Evolutionary conservation across 2,113 vertebrate genomes (phyloP).

Genomic region (Odocoileus hemionus): DNA sequence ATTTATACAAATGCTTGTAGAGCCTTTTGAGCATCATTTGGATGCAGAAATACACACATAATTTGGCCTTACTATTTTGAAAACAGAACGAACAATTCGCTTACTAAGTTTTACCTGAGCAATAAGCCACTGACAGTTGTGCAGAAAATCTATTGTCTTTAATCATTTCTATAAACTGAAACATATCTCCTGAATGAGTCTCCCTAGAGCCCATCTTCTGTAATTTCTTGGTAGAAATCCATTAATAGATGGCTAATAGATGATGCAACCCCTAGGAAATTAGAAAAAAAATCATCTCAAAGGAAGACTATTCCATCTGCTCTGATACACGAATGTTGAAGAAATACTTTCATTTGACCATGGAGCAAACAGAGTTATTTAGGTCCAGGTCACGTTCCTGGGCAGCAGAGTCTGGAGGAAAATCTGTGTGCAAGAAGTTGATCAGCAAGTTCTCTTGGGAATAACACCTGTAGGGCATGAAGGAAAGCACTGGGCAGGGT

Average conservation of each 20-base stretch:
- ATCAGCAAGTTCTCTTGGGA: not conserved
- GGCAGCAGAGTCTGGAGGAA: not conserved
- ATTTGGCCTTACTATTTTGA: not conserved
- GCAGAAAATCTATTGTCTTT: not conserved
- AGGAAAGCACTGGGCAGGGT: not conserved
- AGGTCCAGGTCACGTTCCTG: not conserved
- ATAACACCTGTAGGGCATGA: not conserved
- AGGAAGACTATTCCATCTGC: not conserved
- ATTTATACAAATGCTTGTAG: not conserved
- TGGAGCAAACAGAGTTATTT: not conserved
- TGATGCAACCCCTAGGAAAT: not conserved
- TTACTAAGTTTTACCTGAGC: not conserved
- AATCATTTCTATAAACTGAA: constrained; percentile 16
- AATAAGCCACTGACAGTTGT: not conserved
- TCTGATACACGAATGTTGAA: not conserved
- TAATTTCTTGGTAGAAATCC: not conserved
- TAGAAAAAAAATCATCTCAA: constrained; percentile 16
- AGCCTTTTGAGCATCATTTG: not conserved
- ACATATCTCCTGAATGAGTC: not conserved
- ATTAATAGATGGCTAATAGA: not conserved
- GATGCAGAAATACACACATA: not conserved
- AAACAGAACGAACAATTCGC: not conserved
- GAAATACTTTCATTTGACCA: not conserved
- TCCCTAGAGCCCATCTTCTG: not conserved
- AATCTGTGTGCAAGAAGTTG: not conserved